A percentile compares a stretch with the other conserved stretches of the same genome.
Evolutionary conservation across 2,888 invertebrate species (phyloP).

Genomic region (Calameuta pallipes): DNA sequence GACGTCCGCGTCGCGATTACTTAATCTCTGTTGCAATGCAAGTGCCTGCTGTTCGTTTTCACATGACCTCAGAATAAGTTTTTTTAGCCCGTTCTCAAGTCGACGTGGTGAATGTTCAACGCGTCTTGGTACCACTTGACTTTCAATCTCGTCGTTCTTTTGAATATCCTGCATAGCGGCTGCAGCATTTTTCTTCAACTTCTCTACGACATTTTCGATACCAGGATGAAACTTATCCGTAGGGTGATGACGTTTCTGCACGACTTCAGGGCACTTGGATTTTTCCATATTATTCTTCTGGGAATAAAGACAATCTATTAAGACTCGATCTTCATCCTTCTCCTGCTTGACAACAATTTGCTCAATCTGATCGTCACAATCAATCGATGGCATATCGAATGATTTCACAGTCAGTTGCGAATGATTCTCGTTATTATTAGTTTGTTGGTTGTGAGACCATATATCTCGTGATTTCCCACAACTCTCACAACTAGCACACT

Average conservation of each 20-base stretch:
- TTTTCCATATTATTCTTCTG: conserved; percentile 15
- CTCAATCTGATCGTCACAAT: conserved; percentile 47
- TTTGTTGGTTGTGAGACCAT: neutral
- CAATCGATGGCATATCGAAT: conserved; percentile 60
- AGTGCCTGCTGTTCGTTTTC: conserved; percentile 33
- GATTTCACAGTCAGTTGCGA: conserved; percentile 46
- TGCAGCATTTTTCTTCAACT: conserved; percentile 59
- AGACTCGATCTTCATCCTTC: conserved; percentile 29
- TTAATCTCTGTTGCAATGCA: neutral
- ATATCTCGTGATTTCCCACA: conserved; percentile 20
- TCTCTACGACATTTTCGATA: conserved; percentile 61
- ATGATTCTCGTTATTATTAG: conserved; percentile 15
- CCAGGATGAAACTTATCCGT: conserved; percentile 52
- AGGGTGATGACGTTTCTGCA: conserved; percentile 28
- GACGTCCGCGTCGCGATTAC: neutral
- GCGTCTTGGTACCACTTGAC: neutral
- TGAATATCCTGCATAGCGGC: conserved; percentile 38
- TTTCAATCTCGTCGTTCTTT: conserved; percentile 11
- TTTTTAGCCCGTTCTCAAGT: conserved; percentile 50
- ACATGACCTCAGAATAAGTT: conserved; percentile 49
- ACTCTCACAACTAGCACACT: conserved; percentile 22
- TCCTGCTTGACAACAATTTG: conserved; percentile 44
- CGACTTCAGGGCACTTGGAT: conserved; percentile 24
- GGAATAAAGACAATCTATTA: conserved; percentile 15
- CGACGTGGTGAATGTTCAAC: conserved; percentile 33